A percentile compares a stretch with the other conserved stretches of the same genome.
Evolutionary conservation across 2,797 vertebrate species (phyloP).

Genomic region (Champsocephalus gunnari): DNA sequence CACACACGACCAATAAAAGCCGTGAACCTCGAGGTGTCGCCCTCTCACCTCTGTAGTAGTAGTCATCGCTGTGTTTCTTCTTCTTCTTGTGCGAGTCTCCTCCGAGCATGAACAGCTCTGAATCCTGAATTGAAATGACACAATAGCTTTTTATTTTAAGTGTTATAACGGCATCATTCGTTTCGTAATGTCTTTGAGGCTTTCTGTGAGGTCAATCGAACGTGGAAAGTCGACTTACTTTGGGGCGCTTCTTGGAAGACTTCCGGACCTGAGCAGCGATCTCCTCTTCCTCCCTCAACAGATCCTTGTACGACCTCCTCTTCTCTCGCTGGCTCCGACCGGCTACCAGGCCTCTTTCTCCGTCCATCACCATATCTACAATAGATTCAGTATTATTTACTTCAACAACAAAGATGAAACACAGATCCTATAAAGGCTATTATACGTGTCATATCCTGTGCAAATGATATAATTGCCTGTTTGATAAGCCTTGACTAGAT

Average conservation of each 20-base stretch:
- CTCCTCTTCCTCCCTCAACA: slow-evolving; percentile 93
- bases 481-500: not conserved
- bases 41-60: slow-evolving; percentile 81
- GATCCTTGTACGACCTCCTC: slow-evolving; percentile 94
- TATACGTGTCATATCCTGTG: not conserved
- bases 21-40: too few species aligned
- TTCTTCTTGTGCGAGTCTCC: slow-evolving; percentile 94
- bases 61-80: slow-evolving; percentile 90
- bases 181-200: not conserved
- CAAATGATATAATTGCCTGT: not conserved
- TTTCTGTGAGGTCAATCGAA: not conserved
- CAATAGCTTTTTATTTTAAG: not conserved
- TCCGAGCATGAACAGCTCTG: slow-evolving; percentile 88
- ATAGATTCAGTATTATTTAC: not conserved
- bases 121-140: slow-evolving; percentile 85
- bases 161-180: not conserved
- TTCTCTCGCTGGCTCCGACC: slow-evolving; percentile 96
- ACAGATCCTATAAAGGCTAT: not conserved
- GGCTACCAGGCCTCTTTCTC: slow-evolving; percentile 88
- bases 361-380: slow-evolving; percentile 85
- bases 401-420: not conserved
- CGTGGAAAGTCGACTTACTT: slow-evolving; percentile 73
- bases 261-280: slow-evolving; percentile 93
- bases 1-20: too few species aligned
- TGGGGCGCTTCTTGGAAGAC: slow-evolving; percentile 89